Evolutionary conservation across 2,888 invertebrate genomes (phyloP).

Genomic region (Idaea straminata): DNA sequence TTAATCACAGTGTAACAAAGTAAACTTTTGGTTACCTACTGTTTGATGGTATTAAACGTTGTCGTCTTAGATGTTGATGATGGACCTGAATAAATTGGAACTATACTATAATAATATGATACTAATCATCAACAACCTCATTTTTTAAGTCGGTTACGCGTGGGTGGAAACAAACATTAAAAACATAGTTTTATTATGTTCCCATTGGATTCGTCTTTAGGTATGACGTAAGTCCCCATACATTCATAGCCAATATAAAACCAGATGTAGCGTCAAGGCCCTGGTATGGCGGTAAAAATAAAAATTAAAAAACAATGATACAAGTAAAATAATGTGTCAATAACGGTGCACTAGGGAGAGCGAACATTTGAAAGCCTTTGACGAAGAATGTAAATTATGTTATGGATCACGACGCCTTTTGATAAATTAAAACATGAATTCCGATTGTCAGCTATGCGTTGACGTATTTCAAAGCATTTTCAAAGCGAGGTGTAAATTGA

Average conservation of each 20-base stretch:
- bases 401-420: too few species aligned
- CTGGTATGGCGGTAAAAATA: constrained; percentile 25
- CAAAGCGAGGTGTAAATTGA: too few species aligned
- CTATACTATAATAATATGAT: neutral
- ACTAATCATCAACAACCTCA: neutral
- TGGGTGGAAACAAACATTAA: neutral
- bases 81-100: neutral
- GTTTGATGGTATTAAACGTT: too few species aligned
- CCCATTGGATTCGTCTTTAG: constrained; percentile 6
- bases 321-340: neutral
- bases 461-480: too few species aligned
- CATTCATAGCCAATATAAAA: constrained; percentile 15
- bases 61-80: neutral
- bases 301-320: neutral
- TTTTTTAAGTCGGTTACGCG: constrained; percentile 1
- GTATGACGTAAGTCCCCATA: constrained; percentile 12
- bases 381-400: too few species aligned
- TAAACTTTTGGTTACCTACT: too few species aligned
- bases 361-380: too few species aligned
- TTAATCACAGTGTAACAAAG: too few species aligned
- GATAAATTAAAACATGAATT: too few species aligned
- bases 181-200: constrained; percentile 2
- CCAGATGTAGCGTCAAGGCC: neutral
- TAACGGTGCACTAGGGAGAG: neutral
- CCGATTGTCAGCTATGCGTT: too few species aligned